Evolutionary conservation across 1,140 invertebrate genomes (phyloP), one percentile per base, ranked within the genome.

Genomic region (Heterodera schachtii): DNA sequence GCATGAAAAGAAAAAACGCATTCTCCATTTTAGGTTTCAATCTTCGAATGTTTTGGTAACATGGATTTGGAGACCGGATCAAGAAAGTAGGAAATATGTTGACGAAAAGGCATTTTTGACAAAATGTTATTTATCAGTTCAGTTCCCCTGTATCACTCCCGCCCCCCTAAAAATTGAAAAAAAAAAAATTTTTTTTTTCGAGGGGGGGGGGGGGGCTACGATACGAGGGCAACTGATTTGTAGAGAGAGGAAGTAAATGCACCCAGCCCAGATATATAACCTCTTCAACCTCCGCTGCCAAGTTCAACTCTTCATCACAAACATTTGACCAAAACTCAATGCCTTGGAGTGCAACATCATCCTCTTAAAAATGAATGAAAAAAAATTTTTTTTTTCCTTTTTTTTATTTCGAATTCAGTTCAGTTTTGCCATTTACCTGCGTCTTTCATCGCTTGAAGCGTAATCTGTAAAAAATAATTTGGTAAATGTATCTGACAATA

Each of bases 311-410:
- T 91, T 98, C 97, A 91, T 99, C 98, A 89, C 97, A 97, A 0
- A 99, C 97, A 89, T 97, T 98, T 0, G 97, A 99, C 98, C 98
- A 99, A 91, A 99, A 99, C 91, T 99, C 98, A 91, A 99, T 99
- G 84, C 98, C 98, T 92, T 99, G 98, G 66, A 99, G 92, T 46
- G 96, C 94, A 70, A 99, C 94, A 85, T 98, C 96, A 92, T 98
- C 96, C 80, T 94, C 93, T 69, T 44, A 31, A 76, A 76, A 57
- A 6, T 57, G 47, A 16, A 7, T 6, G n/a, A n/a, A n/a, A n/a
- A n/a, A n/a, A n/a, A n/a, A n/a, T n/a, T n/a, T n/a, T n/a, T n/a
- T n/a, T n/a, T n/a, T n/a, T n/a, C n/a, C n/a, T n/a, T n/a, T n/a
- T n/a, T n/a, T n/a, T n/a, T n/a, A n/a, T n/a, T n/a, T 47, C 49